Evolutionary conservation across 2,113 vertebrate species (phyloP), one percentile per base, ranked within the genome.

Genomic region (Suricata suricatta): DNA sequence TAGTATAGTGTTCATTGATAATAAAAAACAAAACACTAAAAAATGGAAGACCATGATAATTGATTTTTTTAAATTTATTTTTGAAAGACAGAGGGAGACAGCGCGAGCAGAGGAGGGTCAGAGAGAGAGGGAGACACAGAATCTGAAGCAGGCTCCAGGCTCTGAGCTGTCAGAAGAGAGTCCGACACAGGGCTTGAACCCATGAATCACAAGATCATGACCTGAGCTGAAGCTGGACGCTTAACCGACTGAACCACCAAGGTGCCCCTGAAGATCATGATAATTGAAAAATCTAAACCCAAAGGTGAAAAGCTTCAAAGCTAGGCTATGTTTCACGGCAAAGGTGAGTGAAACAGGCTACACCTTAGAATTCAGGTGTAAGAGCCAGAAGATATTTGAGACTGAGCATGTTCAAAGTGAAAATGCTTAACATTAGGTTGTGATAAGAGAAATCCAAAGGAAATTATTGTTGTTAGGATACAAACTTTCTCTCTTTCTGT

Each of bases 281-380:
- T 97, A 81, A 69, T 52, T 84, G 14, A 90, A 97, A 97, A 86
- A 38, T 2, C 15, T 79, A 76, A 87, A 83, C 91, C 50, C 14
- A 72, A 94, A 97, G 9, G 7, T 79, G n/a, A 86, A 95, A 93
- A n/a, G 0, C 41, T 80, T 82, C n/a, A 89, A 80, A 82, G 27
- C 7, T 82, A 68, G 63, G 1, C 6, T 84, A 29, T 82, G 27
- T 27, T 77, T 91, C 52, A 11, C 52, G 88, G 2, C 5, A 57
- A 90, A 71, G 3, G 6, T 60, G 69, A 38, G 41, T 60, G 41
- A 97, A 29, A 38, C 23, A 47, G 25, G 1, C 27, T 94, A 84
- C 7, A 81, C 84, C 69, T 77, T 88, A 21, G 79, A 88, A 76
- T 81, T 96, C 13, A 64, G 27, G 15, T 82, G 5, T 79, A 87